Base-by-base conservation (phyloP, 1,140 invertebrate species). In the Tetramorium alpestre region DNA sequence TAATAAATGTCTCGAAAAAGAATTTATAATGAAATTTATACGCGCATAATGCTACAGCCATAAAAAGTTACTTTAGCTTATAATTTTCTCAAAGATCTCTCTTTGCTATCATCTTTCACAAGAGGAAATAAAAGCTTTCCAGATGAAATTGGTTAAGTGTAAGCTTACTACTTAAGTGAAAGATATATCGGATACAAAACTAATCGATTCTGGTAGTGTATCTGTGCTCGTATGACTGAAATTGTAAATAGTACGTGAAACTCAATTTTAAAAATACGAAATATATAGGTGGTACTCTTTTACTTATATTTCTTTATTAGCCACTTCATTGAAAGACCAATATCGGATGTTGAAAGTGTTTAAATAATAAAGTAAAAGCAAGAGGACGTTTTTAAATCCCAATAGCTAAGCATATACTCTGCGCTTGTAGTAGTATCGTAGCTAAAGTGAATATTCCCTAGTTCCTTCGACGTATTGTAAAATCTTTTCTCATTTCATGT, bases 161-260 rank as follows among this genome's bases (percentile, higher is more conserved):
- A 73, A 82, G 80, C 62, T 87, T 85, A 88, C 28, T 88, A 87
- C 47, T 89, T 85, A 81, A 90, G 82, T 82, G 73, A 86, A 91
- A 85, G 69, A 25, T 70, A 91, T 91, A 91, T 81, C 77, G 70
- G 67, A 76, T 87, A 85, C 78, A 62, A 82, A 62, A 82, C 88
- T 87, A 88, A 91, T 58, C 58, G 54, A 75, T 51, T 85, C 75
- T 90, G 80, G 76, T 81, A 62, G 64, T 80, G 86, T 91, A 88
- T 91, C 87, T 70, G 88, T 87, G 88, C 85, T 88, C 76, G 90
- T 92, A 90, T 82, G 87, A 91, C 91, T 91, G 90, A 91, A 91
- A 92, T 90, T 92, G 91, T 92, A 92, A 91, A 92, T 92, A 92
- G 77, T 88, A 88, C 64, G 85, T 69, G 72, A 88, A 91, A 92